These are phyloP conservation scores for Gortyna flavago DNA, from an alignment of 2,888 invertebrate species.

Conservation along the genomic window DNA sequence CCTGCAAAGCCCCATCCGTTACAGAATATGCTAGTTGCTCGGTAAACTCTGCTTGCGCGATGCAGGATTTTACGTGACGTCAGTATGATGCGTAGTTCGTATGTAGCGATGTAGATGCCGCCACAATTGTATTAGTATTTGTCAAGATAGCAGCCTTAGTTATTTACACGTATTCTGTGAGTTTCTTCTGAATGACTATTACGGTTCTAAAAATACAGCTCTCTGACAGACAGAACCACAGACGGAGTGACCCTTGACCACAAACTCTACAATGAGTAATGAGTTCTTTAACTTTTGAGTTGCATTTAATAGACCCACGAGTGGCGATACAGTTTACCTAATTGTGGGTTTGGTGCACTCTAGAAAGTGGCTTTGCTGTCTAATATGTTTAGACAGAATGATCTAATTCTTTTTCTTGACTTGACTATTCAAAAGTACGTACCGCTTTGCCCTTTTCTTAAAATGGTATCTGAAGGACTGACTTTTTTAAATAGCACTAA, in stretches of 20 bases:
- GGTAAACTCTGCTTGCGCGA: too few species aligned
- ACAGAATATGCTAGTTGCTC: background rate
- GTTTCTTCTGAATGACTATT: background rate
- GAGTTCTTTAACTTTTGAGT: background rate
- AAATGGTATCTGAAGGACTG: background rate
- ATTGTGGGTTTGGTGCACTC: background rate
- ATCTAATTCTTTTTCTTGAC: background rate
- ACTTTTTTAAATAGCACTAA: constrained; percentile 38
- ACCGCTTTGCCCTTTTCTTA: constrained; percentile 30
- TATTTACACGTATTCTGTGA: background rate
- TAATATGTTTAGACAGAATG: background rate
- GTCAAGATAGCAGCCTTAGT: too few species aligned
- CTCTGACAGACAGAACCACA: too few species aligned
- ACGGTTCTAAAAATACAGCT: background rate
- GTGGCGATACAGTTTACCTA: background rate
- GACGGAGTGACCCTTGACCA: background rate
- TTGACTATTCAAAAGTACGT: constrained; percentile 7
- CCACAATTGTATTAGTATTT: background rate
- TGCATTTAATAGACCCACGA: background rate
- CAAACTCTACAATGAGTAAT: constrained; percentile 1
- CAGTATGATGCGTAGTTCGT: background rate
- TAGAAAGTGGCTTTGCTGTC: background rate
- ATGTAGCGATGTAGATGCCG: background rate
- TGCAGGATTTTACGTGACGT: background rate
- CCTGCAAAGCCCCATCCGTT: too few species aligned